Conservation (phyloP, 2,113 vertebrate genomes). For the Burhinus oedicnemus region DNA sequence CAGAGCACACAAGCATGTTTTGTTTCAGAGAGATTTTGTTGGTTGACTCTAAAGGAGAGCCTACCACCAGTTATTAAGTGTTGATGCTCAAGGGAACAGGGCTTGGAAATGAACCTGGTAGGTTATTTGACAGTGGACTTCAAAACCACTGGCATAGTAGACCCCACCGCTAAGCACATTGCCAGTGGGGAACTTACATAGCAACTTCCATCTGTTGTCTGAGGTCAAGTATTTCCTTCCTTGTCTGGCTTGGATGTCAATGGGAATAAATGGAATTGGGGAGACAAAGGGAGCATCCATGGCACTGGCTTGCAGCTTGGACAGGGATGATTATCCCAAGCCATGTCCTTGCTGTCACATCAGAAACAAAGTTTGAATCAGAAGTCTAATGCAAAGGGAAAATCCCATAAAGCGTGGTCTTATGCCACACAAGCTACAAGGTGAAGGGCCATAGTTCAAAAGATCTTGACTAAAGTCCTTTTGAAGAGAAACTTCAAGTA, state of each 20-base stretch:
- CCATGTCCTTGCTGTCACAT: not conserved
- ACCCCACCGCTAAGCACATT: not conserved
- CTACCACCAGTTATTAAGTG: not conserved
- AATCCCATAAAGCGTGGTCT: rapidly evolving
- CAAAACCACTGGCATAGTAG: not conserved
- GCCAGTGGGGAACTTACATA: not conserved
- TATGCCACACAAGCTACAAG: not conserved
- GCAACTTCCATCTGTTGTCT: not conserved
- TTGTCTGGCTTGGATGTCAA: not conserved
- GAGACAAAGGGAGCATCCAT: not conserved
- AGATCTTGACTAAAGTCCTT: not conserved
- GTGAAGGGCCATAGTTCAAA: not conserved
- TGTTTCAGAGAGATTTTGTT: not conserved
- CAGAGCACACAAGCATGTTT: rapidly evolving
- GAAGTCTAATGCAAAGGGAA: not conserved
- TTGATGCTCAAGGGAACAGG: not conserved
- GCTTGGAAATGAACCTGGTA: not conserved
- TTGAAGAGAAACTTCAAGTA: not conserved
- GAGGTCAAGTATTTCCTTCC: not conserved
- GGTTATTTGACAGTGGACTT: not conserved
- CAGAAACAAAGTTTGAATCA: not conserved
- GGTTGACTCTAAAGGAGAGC: not conserved
- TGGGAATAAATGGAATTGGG: not conserved
- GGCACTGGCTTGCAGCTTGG: not conserved
- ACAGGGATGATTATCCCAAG: not conserved